Percentiles rank a stretch among this genome's conserved stretches.
Conservation (phyloP, 2,113 vertebrate genomes). For the Aegotheles bennettii region DNA sequence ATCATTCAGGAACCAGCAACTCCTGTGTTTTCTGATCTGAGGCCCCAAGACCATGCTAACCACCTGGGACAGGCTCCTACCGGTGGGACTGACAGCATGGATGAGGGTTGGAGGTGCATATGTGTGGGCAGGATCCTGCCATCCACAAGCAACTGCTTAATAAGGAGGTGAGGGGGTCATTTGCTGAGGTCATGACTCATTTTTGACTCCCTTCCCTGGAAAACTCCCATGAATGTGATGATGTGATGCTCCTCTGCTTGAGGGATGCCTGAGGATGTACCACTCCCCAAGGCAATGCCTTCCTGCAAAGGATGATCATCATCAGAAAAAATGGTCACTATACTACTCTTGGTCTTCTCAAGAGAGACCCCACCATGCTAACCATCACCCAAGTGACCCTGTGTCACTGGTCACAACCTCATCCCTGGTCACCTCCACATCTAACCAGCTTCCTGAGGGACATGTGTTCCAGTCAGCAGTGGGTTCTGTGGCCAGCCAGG, state of each 20-base stretch:
- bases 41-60: background rate
- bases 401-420: background rate
- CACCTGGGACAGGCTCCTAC: background rate
- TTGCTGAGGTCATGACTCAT: accelerated
- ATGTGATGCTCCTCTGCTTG: background rate
- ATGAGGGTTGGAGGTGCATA: accelerated
- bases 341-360: background rate
- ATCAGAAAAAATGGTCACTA: background rate
- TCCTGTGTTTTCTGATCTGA: background rate
- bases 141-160: background rate
- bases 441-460: background rate
- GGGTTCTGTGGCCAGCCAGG: background rate
- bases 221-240: background rate
- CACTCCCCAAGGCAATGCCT: background rate
- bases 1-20: background rate
- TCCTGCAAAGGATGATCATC: background rate
- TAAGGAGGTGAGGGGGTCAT: background rate
- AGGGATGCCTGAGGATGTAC: background rate
- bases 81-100: background rate
- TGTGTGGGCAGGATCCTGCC: background rate
- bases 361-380: background rate
- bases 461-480: background rate
- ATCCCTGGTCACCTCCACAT: background rate
- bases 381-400: background rate
- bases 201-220: background rate